Conservation (phyloP, 2,888 invertebrate genomes). For the Diarsia rubi region DNA sequence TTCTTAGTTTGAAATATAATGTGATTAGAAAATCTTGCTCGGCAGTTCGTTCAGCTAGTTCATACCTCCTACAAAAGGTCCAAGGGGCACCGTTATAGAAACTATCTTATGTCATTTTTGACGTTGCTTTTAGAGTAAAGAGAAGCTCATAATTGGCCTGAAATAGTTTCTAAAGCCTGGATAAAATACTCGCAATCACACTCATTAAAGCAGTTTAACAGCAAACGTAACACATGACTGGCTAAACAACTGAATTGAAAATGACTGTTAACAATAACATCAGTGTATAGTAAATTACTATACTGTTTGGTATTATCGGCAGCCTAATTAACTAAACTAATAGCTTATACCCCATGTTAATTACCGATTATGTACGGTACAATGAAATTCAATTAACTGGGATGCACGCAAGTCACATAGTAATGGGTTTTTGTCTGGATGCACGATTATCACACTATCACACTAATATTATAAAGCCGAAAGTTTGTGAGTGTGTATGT, state of each 20-base stretch:
- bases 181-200: background rate
- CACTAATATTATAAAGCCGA: too few relatives aligned
- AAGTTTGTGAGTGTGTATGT: too few relatives aligned
- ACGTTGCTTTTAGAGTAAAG: background rate
- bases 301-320: background rate
- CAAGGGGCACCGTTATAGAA: background rate
- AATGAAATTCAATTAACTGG: conserved; percentile 55
- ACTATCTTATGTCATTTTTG: background rate
- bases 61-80: background rate
- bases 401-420: conserved; percentile 19
- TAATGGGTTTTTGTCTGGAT: background rate
- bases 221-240: conserved; percentile 1
- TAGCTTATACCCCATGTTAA: conserved; percentile 12
- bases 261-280: background rate
- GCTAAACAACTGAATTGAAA: background rate
- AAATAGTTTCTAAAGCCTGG: background rate
- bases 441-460: too few relatives aligned
- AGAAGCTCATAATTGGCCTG: too few relatives aligned
- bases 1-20: too few relatives aligned
- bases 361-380: conserved; percentile 38
- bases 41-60: background rate
- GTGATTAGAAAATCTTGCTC: background rate
- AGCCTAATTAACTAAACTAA: conserved; percentile 28
- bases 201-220: background rate
- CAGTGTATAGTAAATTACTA: background rate